Evolutionary conservation across 2,797 vertebrate species (phyloP).

Genomic region (Euphonia xanthogaster): DNA sequence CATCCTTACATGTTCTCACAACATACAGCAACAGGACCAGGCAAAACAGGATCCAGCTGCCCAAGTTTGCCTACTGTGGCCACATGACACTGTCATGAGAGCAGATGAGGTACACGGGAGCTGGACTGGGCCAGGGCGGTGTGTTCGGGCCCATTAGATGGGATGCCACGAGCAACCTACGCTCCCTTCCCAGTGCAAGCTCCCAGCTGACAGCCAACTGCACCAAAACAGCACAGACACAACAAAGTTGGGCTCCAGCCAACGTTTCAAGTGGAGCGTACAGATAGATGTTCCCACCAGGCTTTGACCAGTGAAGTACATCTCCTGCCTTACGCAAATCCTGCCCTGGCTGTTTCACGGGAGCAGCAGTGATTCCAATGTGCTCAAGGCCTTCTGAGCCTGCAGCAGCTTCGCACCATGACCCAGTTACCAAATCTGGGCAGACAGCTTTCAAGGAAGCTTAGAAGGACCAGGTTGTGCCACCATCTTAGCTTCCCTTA

Average conservation of each 20-base stretch:
- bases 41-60: background rate
- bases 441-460: constrained; percentile 43
- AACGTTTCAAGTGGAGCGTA: background rate
- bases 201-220: background rate
- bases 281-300: constrained; percentile 17
- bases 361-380: background rate
- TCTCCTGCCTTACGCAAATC: constrained; percentile 34
- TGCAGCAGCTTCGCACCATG: background rate
- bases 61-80: background rate
- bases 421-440: constrained; percentile 40
- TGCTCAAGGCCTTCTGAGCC: background rate
- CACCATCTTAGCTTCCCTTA: constrained; percentile 20
- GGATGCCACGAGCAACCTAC: background rate
- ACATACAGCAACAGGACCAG: background rate
- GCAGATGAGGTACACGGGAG: background rate
- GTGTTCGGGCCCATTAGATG: fast-evolving
- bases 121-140: background rate
- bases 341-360: background rate
- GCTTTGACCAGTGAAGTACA: constrained; percentile 27
- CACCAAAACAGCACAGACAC: background rate
- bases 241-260: constrained; percentile 11
- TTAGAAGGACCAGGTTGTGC: constrained; percentile 10
- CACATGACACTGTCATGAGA: background rate
- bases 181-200: background rate
- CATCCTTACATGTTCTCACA: fast-evolving